Percentiles rank a stretch among this genome's conserved stretches.
These are phyloP conservation scores for Hippasteria phrygiana DNA, from an alignment of 53 echinoderm and acorn worm species.

Conservation along the genomic window DNA sequence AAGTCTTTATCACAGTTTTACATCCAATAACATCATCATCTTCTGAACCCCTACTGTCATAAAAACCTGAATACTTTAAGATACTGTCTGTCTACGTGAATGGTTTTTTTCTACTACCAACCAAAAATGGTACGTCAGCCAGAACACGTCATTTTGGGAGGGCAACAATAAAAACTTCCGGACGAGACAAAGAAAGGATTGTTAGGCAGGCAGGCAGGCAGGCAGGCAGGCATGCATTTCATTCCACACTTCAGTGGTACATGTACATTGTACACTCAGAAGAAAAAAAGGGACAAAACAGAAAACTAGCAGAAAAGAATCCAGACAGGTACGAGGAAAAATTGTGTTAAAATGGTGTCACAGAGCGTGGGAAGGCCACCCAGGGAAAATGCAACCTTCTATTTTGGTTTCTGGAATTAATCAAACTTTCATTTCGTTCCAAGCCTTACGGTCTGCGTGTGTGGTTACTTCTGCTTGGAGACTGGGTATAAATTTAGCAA, in stretches of 20 bases:
- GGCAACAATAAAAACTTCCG: slow-evolving; percentile 63
- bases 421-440: slow-evolving; percentile 52
- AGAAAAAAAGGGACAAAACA: neutral
- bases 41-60: too few species aligned
- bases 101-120: too few species aligned
- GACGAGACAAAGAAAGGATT: slow-evolving; percentile 6
- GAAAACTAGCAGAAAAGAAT: neutral
- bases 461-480: slow-evolving; percentile 60
- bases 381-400: neutral
- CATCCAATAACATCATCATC: too few species aligned
- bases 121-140: neutral
- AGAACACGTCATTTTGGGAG: neutral
- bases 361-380: slow-evolving; percentile 56
- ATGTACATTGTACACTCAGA: neutral
- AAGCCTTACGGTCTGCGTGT: neutral
- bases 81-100: too few species aligned
- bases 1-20: too few species aligned
- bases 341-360: slow-evolving; percentile 15
- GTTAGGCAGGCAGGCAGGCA: neutral
- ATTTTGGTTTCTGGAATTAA: slow-evolving; percentile 53
- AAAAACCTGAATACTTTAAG: too few species aligned
- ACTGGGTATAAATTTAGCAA: slow-evolving; percentile 57
- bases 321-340: too few species aligned
- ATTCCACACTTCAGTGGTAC: slow-evolving; percentile 37
- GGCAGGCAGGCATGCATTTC: slow-evolving; percentile 36